Conservation (phyloP, 2,797 vertebrate species). For the Halcyon smyrnensis region DNA sequence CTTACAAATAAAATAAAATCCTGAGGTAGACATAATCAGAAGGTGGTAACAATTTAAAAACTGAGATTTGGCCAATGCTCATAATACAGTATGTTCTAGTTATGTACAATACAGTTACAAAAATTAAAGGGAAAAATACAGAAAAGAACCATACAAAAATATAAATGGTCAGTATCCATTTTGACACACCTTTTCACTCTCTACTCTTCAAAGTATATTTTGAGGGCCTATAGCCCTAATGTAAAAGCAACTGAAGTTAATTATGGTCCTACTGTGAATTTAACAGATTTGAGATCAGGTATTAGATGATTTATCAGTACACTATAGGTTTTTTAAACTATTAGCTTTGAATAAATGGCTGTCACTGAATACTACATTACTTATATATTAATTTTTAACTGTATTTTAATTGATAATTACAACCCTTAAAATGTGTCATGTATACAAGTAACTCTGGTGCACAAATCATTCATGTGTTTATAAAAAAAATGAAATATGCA, state of each 20-base stretch:
- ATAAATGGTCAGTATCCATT: neutral
- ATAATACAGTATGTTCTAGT: neutral
- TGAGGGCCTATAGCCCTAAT: neutral
- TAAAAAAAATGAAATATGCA: neutral
- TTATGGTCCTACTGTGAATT: neutral
- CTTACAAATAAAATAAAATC: neutral
- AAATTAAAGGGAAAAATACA: neutral
- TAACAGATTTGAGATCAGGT: neutral
- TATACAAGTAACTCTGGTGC: neutral
- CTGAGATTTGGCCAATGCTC: neutral
- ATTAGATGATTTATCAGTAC: neutral
- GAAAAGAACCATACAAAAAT: neutral
- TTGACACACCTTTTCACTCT: neutral
- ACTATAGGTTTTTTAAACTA: neutral
- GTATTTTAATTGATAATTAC: neutral
- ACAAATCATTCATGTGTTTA: neutral
- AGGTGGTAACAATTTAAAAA: neutral
- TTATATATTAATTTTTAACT: neutral
- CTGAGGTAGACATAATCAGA: neutral
- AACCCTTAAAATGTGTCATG: neutral
- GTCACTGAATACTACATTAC: neutral
- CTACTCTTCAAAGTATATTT: neutral
- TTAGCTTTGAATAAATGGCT: neutral
- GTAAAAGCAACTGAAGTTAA: neutral
- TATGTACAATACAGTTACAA: neutral